Conservation (phyloP, 2,888 invertebrate genomes). For the Xanthostigma xanthostigma region DNA sequence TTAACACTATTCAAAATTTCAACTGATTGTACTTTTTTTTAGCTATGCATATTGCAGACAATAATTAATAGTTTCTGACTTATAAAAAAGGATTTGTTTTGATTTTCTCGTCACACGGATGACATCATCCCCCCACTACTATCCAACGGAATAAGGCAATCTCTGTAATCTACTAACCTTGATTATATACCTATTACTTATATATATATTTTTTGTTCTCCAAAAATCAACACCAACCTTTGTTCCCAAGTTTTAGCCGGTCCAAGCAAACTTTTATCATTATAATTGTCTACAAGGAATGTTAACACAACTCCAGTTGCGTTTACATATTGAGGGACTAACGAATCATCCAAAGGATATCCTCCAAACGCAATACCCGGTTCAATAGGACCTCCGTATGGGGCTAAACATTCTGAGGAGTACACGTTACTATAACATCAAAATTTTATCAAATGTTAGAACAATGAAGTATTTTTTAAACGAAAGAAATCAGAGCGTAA, state of each 20-base stretch:
- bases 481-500: neutral
- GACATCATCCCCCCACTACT: too few species aligned
- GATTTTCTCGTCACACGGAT: too few species aligned
- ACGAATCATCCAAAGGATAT: slow-evolving; percentile 32
- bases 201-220: neutral
- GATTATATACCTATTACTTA: neutral
- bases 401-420: slow-evolving; percentile 53
- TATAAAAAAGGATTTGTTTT: too few species aligned
- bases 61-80: neutral
- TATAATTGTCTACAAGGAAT: slow-evolving; percentile 57
- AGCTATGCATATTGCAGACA: neutral
- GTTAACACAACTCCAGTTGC: slow-evolving; percentile 60
- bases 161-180: too few species aligned
- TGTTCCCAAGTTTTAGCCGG: slow-evolving; percentile 63
- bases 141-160: too few species aligned
- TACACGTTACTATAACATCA: slow-evolving; percentile 34
- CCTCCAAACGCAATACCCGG: slow-evolving; percentile 78
- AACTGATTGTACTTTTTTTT: too few species aligned
- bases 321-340: slow-evolving; percentile 33
- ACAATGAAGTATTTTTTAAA: slow-evolving; percentile 4
- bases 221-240: slow-evolving; percentile 23
- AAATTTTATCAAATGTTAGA: slow-evolving; percentile 1
- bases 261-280: slow-evolving; percentile 38
- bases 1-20: too few species aligned
- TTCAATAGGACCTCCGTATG: slow-evolving; percentile 78